Percentiles rank a stretch among this genome's conserved stretches.
Conservation (phyloP, 2,113 vertebrate species). For the Xenopus tropicalis region DNA sequence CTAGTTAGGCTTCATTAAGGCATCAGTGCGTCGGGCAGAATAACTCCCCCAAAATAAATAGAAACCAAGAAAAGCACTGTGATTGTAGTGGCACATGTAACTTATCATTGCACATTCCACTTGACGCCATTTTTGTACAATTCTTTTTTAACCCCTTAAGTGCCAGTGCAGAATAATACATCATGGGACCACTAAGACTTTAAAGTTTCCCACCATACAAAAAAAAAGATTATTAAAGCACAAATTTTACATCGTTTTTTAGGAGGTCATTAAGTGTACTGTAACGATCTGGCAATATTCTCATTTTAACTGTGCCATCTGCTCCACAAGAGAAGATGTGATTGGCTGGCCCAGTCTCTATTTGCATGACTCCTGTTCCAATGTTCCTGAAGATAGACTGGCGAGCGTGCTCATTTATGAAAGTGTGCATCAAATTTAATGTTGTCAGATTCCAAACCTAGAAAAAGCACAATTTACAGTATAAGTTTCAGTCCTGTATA, state of each 20-base stretch:
- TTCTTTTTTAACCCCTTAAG: conserved; percentile 40
- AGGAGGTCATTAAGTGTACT: conserved; percentile 69
- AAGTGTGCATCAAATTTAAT: conserved; percentile 80
- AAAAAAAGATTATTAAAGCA: conserved; percentile 71
- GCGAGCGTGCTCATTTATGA: conserved; percentile 87
- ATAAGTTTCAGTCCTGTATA: conserved; percentile 3
- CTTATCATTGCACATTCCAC: conserved; percentile 51
- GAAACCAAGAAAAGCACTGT: conserved; percentile 10
- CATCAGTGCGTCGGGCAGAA: conserved; percentile 69
- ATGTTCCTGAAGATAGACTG: conserved; percentile 97
- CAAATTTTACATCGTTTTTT: conserved; percentile 84
- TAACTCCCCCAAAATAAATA: conserved; percentile 23
- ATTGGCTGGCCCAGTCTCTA: conserved; percentile 87
- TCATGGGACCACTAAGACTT: conserved; percentile 32
- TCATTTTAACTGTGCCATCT: conserved; percentile 97
- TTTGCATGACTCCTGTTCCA: conserved; percentile 95
- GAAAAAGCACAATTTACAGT: background rate
- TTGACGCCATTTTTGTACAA: conserved; percentile 48
- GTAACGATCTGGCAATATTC: conserved; percentile 85
- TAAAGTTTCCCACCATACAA: conserved; percentile 16
- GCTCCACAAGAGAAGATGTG: conserved; percentile 97
- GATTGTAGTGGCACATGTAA: conserved; percentile 47
- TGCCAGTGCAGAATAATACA: conserved; percentile 27
- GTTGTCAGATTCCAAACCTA: conserved; percentile 89
- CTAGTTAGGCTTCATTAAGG: conserved; percentile 66